phyloP scores from a whole-genome alignment of 2,797 vertebrate species.

The Cynodonichthys magdalenae region DNA sequence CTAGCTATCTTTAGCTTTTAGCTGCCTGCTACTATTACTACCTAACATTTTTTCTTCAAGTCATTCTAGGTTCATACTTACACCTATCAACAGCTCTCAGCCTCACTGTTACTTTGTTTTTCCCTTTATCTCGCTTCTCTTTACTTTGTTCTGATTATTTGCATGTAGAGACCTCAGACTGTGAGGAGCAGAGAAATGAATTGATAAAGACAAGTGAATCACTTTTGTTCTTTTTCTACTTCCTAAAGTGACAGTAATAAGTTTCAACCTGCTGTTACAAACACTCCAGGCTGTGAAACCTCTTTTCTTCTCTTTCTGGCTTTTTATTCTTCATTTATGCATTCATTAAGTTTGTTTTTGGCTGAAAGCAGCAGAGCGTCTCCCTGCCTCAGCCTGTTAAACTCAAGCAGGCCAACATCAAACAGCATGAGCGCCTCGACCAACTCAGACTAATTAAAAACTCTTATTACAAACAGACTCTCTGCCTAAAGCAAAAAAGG shows the following conservation, averaged over 20 bases:
- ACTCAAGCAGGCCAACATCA: slow-evolving; percentile 45
- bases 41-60: too few relatives aligned
- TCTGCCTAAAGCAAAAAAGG: background rate
- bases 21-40: too few relatives aligned
- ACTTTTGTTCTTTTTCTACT: background rate
- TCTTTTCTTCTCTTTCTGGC: background rate
- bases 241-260: slow-evolving; percentile 21
- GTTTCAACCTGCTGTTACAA: slow-evolving; percentile 14
- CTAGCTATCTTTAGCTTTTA: too few relatives aligned
- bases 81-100: too few relatives aligned
- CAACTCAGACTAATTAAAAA: slow-evolving; percentile 34
- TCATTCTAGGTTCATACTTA: too few relatives aligned
- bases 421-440: slow-evolving; percentile 6
- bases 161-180: too few relatives aligned
- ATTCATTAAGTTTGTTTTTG: slow-evolving; percentile 14
- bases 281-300: background rate
- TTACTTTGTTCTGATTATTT: too few relatives aligned
- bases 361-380: slow-evolving; percentile 5
- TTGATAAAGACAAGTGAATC: too few relatives aligned
- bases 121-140: too few relatives aligned
- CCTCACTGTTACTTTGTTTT: too few relatives aligned
- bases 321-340: background rate
- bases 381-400: slow-evolving; percentile 40
- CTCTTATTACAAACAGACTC: slow-evolving; percentile 14
- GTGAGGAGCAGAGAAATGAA: too few relatives aligned